These are phyloP conservation scores for Numida meleagris DNA, from an alignment of 2,113 vertebrate species.

Conservation along the genomic window DNA sequence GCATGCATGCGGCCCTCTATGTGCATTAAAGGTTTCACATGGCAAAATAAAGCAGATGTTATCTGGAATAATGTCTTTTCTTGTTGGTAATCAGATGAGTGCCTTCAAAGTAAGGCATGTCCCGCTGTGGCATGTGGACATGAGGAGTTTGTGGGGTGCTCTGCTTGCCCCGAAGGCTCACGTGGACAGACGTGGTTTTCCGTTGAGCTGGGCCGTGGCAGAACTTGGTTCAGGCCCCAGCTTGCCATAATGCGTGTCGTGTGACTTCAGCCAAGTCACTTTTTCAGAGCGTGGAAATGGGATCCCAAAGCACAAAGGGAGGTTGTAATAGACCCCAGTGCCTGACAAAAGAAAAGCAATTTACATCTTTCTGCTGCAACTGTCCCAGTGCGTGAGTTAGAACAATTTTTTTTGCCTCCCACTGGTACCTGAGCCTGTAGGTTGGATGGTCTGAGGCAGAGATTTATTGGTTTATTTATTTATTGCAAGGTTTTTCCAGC, in stretches of 20 bases:
- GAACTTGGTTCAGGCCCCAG: not conserved
- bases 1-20: rapidly evolving
- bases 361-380: not conserved
- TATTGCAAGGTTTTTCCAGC: not conserved
- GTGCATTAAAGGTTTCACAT: not conserved
- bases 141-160: not conserved
- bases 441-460: not conserved
- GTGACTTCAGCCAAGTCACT: not conserved
- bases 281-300: not conserved
- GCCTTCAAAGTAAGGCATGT: not conserved
- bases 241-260: not conserved
- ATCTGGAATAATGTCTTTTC: not conserved
- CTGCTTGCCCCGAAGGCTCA: not conserved
- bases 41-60: not conserved
- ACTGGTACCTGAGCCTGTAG: not conserved
- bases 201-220: not conserved
- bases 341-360: not conserved
- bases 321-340: not conserved
- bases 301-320: not conserved
- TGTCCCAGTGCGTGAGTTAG: not conserved
- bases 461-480: not conserved
- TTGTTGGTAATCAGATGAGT: not conserved
- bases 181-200: not conserved
- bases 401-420: not conserved
- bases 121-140: rapidly evolving